Evolutionary conservation across 2,113 vertebrate genomes (phyloP).

Genomic region (rat (Rattus norvegicus)): DNA sequence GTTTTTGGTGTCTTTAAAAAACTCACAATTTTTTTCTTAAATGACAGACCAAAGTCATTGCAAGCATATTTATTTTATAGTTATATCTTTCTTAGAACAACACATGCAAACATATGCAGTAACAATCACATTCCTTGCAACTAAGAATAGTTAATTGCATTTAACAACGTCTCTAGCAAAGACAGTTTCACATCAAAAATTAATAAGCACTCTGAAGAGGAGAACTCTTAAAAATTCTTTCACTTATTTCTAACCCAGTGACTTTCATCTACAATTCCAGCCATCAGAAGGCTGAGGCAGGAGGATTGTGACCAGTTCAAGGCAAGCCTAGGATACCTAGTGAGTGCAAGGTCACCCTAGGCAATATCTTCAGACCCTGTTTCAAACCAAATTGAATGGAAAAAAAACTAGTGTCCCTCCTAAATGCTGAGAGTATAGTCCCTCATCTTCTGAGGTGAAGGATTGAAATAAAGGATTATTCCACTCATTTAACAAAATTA

Average conservation of each 20-base stretch:
- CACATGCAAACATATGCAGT: conserved; percentile 5
- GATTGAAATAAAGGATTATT: not conserved
- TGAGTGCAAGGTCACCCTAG: not conserved
- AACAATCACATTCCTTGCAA: not conserved
- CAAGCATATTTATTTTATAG: not conserved
- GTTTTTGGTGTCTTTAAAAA: conserved; percentile 3
- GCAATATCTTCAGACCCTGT: not conserved
- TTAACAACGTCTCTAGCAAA: conserved; percentile 38
- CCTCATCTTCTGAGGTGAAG: not conserved
- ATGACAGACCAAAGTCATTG: conserved; percentile 14
- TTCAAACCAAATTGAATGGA: not conserved
- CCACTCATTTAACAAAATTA: not conserved
- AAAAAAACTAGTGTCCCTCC: not conserved
- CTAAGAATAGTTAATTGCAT: not conserved
- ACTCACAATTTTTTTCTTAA: not conserved
- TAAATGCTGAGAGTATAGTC: not conserved
- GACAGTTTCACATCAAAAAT: not conserved
- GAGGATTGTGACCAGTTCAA: not conserved
- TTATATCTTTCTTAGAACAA: not conserved
- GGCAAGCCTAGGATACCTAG: not conserved
- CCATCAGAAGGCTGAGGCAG: not conserved
- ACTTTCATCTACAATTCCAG: not conserved
- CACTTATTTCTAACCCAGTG: not conserved
- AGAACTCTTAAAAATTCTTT: not conserved
- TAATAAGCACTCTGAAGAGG: not conserved